Evolutionary conservation across 2,888 invertebrate species (phyloP).

Genomic region (Melanophora roralis): DNA sequence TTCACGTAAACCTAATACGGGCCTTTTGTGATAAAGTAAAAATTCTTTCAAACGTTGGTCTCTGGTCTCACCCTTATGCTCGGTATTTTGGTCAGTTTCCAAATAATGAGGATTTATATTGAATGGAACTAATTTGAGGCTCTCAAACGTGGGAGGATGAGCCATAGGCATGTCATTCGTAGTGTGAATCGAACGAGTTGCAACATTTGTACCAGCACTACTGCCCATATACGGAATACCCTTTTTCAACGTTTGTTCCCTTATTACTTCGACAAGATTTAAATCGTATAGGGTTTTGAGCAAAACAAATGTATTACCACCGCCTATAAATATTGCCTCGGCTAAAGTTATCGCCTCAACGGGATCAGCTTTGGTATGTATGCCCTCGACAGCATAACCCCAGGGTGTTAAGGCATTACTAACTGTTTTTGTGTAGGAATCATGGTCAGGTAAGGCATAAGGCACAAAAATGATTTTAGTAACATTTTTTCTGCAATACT

Average conservation of each 20-base stretch:
- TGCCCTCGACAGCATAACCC: slow-evolving; percentile 82
- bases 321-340: slow-evolving; percentile 86
- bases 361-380: slow-evolving; percentile 81
- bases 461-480: slow-evolving; percentile 85
- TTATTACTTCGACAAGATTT: slow-evolving; percentile 81
- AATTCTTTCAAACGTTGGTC: slow-evolving; percentile 85
- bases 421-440: slow-evolving; percentile 82
- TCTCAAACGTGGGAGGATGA: slow-evolving; percentile 84
- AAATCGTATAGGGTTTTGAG: slow-evolving; percentile 84
- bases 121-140: slow-evolving; percentile 85
- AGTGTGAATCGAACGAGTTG: slow-evolving; percentile 87
- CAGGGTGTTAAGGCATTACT: slow-evolving; percentile 80
- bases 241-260: slow-evolving; percentile 81
- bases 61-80: slow-evolving; percentile 88
- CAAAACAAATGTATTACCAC: slow-evolving; percentile 88
- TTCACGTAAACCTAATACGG: slow-evolving; percentile 85
- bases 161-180: slow-evolving; percentile 94
- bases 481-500: slow-evolving; percentile 80
- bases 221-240: slow-evolving; percentile 86
- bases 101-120: slow-evolving; percentile 92
- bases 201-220: slow-evolving; percentile 90
- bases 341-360: slow-evolving; percentile 80
- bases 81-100: slow-evolving; percentile 79
- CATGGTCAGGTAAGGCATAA: slow-evolving; percentile 83
- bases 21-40: slow-evolving; percentile 80